These are phyloP conservation scores for Drosophila colorata DNA, from an alignment of 2,888 invertebrate genomes.

Conservation along the genomic window DNA sequence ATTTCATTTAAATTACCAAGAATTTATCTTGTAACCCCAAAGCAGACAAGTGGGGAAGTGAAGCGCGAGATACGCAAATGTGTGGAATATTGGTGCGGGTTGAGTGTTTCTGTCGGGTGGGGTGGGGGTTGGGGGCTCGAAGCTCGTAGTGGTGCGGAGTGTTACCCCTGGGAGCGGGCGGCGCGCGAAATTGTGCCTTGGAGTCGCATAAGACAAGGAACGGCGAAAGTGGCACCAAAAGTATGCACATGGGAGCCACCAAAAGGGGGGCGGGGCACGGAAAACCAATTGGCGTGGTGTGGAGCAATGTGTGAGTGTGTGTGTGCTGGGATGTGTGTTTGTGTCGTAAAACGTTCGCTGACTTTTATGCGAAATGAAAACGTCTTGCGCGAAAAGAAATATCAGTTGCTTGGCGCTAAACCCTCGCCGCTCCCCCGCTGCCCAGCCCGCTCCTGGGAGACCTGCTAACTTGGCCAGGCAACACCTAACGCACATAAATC, in stretches of 20 bases:
- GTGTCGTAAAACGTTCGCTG: slow-evolving; percentile 64
- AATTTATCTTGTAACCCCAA: slow-evolving; percentile 55
- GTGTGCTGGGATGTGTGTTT: slow-evolving; percentile 23
- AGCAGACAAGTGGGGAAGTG: neutral
- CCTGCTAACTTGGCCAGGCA: slow-evolving; percentile 49
- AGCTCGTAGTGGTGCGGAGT: slow-evolving; percentile 2
- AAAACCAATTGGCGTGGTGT: slow-evolving; percentile 79
- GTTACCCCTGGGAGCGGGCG: slow-evolving; percentile 71
- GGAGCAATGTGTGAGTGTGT: slow-evolving; percentile 9
- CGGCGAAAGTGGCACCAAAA: slow-evolving; percentile 79
- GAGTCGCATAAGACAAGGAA: slow-evolving; percentile 85
- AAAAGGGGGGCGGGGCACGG: slow-evolving; percentile 34
- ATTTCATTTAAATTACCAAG: slow-evolving; percentile 75
- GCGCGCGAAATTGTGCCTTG: slow-evolving; percentile 84
- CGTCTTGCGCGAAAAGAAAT: slow-evolving; percentile 60
- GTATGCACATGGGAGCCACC: slow-evolving; percentile 77
- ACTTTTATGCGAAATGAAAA: slow-evolving; percentile 68
- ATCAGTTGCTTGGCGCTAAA: neutral
- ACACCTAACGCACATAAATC: slow-evolving; percentile 78
- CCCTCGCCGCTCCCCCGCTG: neutral
- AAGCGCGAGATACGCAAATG: slow-evolving; percentile 45
- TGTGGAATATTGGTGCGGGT: slow-evolving; percentile 13
- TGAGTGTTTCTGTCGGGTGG: neutral
- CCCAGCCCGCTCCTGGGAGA: slow-evolving; percentile 28
- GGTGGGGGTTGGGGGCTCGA: slow-evolving; percentile 2